These are phyloP conservation scores for Holothuria leucospilota DNA, from an alignment of 53 echinoderm and acorn worm species.

Conservation along the genomic window DNA sequence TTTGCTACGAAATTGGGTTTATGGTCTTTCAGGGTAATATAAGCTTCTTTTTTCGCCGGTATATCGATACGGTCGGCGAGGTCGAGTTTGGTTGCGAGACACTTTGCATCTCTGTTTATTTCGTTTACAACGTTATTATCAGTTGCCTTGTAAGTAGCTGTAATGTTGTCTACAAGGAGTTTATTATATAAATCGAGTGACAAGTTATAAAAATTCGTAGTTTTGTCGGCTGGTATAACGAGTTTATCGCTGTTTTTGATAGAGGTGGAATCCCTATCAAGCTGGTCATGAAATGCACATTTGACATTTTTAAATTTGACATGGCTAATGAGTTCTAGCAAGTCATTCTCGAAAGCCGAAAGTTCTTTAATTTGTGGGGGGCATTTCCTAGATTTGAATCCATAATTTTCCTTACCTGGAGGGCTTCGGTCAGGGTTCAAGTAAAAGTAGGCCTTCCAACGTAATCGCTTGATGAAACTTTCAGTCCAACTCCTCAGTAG, in stretches of 20 bases:
- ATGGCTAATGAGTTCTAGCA: not conserved
- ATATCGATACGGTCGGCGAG: conserved; percentile 1
- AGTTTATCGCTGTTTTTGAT: not conserved
- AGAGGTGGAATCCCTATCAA: not conserved
- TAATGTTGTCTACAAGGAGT: not conserved
- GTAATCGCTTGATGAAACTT: too few relatives aligned
- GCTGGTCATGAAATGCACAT: not conserved
- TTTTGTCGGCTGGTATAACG: too few relatives aligned
- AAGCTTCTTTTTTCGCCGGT: conserved; percentile 1
- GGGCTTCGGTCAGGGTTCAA: too few relatives aligned
- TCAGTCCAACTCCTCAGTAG: too few relatives aligned
- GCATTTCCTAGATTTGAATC: too few relatives aligned
- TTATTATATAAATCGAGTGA: not conserved
- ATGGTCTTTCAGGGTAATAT: too few relatives aligned
- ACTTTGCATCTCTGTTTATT: not conserved
- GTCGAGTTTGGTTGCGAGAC: not conserved
- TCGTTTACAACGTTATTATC: not conserved
- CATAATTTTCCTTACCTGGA: too few relatives aligned
- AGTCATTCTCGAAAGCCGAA: too few relatives aligned
- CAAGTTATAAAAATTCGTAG: not conserved
- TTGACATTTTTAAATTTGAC: conserved; percentile 13
- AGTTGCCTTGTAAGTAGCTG: too few relatives aligned
- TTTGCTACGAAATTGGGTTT: too few relatives aligned
- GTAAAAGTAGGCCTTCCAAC: too few relatives aligned
- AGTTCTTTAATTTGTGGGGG: too few relatives aligned